phyloP scores from a whole-genome alignment of 2,113 vertebrate genomes.

The Dromiciops gliroides region DNA sequence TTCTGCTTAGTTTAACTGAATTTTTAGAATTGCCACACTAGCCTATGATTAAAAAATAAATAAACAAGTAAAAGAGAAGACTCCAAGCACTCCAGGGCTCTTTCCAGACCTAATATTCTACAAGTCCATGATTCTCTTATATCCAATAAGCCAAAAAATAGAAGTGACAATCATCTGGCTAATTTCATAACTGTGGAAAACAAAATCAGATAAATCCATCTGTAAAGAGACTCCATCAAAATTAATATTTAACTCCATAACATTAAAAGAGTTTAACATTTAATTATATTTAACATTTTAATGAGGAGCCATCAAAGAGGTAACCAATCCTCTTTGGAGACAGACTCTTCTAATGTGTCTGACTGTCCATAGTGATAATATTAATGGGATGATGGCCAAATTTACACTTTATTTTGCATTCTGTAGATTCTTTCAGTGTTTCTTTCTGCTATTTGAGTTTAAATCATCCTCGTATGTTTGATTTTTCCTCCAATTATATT shows the following conservation, averaged over 20 bases:
- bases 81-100: background rate
- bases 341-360: background rate
- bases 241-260: background rate
- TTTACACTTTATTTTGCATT: background rate
- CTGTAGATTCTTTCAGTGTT: background rate
- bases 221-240: background rate
- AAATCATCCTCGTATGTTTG: background rate
- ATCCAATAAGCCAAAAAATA: background rate
- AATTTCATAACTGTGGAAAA: background rate
- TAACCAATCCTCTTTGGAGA: background rate
- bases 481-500: background rate
- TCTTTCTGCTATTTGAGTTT: background rate
- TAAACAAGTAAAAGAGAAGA: constrained; percentile 29
- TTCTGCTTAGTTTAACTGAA: constrained; percentile 49
- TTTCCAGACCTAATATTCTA: background rate
- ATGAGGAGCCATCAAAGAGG: background rate
- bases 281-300: background rate
- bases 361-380: background rate
- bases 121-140: background rate
- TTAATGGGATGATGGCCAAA: background rate
- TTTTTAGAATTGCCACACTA: constrained; percentile 32
- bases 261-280: background rate
- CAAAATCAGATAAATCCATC: background rate
- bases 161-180: background rate
- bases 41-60: constrained; percentile 69